phyloP scores from a whole-genome alignment of 2,113 vertebrate genomes.

The Serranochromis macrocephalus region DNA sequence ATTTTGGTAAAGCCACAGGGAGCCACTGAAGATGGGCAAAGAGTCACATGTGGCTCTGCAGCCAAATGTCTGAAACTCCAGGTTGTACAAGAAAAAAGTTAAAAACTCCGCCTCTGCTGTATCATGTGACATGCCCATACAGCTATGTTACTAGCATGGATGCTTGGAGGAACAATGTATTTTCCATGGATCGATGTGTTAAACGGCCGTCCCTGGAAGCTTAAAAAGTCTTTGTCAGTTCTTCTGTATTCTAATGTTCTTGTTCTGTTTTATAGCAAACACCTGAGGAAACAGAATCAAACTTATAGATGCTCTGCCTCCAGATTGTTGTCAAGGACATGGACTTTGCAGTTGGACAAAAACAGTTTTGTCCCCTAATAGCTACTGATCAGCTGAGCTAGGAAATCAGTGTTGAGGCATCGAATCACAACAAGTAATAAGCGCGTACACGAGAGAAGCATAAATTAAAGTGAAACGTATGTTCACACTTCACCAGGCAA shows the following conservation, averaged over 20 bases:
- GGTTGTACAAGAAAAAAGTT: background rate
- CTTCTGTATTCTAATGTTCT: background rate
- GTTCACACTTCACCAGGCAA: background rate
- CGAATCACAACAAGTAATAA: background rate
- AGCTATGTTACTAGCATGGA: background rate
- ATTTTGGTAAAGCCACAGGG: background rate
- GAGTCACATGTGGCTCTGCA: background rate
- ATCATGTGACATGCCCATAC: background rate
- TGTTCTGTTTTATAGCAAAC: background rate
- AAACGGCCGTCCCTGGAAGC: background rate
- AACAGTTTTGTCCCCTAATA: background rate
- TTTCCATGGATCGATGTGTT: background rate
- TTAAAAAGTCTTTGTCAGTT: background rate
- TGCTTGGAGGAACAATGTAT: background rate
- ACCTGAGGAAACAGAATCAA: background rate
- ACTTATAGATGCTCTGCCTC: background rate
- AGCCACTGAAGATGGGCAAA: background rate
- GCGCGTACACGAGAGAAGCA: background rate
- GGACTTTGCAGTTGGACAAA: background rate
- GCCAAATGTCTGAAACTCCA: background rate
- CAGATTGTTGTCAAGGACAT: background rate
- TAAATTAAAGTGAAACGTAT: background rate
- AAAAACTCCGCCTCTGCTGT: background rate
- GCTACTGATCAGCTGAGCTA: background rate
- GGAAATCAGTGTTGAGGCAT: background rate